Percentiles rank a stretch among this genome's conserved stretches.
These are phyloP conservation scores for Pan paniscus DNA, from an alignment of 2,113 vertebrate species.

Conservation along the genomic window DNA sequence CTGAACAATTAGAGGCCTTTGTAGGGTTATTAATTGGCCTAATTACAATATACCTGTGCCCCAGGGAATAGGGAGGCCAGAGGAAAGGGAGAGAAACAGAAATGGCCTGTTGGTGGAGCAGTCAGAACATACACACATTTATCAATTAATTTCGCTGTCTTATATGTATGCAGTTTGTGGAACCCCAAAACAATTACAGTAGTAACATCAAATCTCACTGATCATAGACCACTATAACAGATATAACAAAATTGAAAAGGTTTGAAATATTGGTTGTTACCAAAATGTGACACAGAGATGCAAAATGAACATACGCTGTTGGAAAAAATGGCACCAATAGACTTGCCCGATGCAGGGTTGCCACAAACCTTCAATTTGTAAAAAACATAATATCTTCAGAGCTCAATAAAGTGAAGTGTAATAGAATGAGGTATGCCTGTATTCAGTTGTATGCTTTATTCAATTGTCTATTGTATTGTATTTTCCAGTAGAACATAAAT, in stretches of 20 bases:
- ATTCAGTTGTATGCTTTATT: conserved; percentile 6
- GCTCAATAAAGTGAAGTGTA: background rate
- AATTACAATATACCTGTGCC: background rate
- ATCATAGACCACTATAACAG: background rate
- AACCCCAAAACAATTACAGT: background rate
- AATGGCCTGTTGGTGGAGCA: background rate
- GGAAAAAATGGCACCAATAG: background rate
- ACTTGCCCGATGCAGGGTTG: background rate
- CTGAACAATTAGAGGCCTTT: background rate
- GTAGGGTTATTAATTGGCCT: background rate
- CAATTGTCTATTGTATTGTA: background rate
- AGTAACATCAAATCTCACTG: background rate
- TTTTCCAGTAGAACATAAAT: conserved; percentile 36
- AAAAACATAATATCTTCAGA: background rate
- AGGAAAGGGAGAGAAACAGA: background rate
- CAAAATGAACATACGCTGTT: background rate
- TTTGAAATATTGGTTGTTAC: background rate
- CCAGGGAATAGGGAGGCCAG: background rate
- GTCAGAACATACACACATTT: background rate
- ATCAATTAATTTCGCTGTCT: background rate
- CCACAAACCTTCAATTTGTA: background rate
- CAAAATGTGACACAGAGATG: background rate
- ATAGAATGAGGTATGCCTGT: background rate
- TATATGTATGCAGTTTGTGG: background rate
- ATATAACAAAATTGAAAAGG: background rate